These are phyloP conservation scores for Periplaneta americana DNA, from an alignment of 1,140 invertebrate genomes.

Conservation along the genomic window DNA sequence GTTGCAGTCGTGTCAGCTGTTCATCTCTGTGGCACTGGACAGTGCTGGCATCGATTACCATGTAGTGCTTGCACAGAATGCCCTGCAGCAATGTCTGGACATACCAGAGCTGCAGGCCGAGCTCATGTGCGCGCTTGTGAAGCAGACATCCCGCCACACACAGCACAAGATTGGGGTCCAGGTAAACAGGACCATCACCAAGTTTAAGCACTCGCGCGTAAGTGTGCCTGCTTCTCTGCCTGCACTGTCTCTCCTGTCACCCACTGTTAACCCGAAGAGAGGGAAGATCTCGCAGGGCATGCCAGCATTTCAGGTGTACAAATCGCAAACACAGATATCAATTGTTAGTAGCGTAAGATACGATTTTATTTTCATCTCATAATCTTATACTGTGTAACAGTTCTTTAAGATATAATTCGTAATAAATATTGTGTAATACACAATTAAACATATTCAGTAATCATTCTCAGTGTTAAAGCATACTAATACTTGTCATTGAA, in stretches of 20 bases:
- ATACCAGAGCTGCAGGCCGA: conserved; percentile 86
- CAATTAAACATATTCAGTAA: too few relatives aligned
- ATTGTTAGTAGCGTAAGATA: too few relatives aligned
- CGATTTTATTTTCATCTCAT: too few relatives aligned
- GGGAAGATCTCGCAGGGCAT: too few relatives aligned
- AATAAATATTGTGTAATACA: too few relatives aligned
- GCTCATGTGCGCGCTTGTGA: conserved; percentile 83
- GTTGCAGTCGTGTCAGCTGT: conserved; percentile 82
- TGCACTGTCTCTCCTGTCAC: too few relatives aligned
- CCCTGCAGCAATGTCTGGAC: conserved; percentile 83
- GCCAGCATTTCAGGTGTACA: too few relatives aligned
- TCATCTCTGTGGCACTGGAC: conserved; percentile 90
- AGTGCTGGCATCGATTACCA: conserved; percentile 94
- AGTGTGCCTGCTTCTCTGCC: conserved; percentile 44
- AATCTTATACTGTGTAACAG: too few relatives aligned
- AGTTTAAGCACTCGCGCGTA: conserved; percentile 49
- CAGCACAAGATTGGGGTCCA: conserved; percentile 84
- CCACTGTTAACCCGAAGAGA: background rate
- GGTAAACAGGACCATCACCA: conserved; percentile 63
- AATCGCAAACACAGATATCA: too few relatives aligned
- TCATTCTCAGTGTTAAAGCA: too few relatives aligned
- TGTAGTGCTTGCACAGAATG: conserved; percentile 90
- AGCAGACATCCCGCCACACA: conserved; percentile 85
- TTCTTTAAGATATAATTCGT: too few relatives aligned
- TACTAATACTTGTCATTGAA: too few relatives aligned